Evolutionary conservation across 2,888 invertebrate species (phyloP), one percentile per base, ranked within the genome.

Genomic region (Venustoraphidia nigricollis): DNA sequence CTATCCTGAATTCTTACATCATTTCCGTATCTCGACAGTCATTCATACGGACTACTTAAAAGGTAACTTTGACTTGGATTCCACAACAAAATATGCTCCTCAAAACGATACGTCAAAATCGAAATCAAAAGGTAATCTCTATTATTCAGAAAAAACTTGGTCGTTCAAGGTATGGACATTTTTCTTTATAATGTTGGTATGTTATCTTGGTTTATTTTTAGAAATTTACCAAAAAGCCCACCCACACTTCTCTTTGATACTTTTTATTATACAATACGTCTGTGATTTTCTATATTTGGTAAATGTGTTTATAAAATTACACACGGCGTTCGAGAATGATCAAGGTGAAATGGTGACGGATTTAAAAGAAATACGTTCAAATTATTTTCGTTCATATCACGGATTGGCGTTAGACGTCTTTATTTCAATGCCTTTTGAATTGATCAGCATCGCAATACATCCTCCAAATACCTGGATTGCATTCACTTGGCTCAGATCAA

Each of bases 341-440:
- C 53, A 46, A 34, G 58, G 58, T 9, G 50, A 53, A 39, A n/a
- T 54, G 17, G 50, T 57, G 9, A 50, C 39, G 3, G 48, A 52
- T 42, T 50, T 48, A 17, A 48, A 17, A 27, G 46, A 50, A 40
- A 56, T 57, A 27, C 52, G 51, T 8, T 44, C 38, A 10, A 37
- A 51, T 3, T 58, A 57, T 35, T 38, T 54, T 8, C 49, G 6
- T 5, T 27, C 40, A 10, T 48, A 39, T 4, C 14, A 47, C 10
- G 57, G 56, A 13, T 57, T 58, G 44, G 50, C 49, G 34, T 46
- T 55, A 8, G 54, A 57, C 17, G 36, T 57, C 8, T 36, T 47
- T 8, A 44, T 52, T 4, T 38, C 45, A 11, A 6, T 56, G 2
- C 57, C 58, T 4, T 34, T 55, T 2, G 57, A 58, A 50, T 10